phyloP scores from a whole-genome alignment of 2,113 vertebrate species.

The Neotoma lepida region DNA sequence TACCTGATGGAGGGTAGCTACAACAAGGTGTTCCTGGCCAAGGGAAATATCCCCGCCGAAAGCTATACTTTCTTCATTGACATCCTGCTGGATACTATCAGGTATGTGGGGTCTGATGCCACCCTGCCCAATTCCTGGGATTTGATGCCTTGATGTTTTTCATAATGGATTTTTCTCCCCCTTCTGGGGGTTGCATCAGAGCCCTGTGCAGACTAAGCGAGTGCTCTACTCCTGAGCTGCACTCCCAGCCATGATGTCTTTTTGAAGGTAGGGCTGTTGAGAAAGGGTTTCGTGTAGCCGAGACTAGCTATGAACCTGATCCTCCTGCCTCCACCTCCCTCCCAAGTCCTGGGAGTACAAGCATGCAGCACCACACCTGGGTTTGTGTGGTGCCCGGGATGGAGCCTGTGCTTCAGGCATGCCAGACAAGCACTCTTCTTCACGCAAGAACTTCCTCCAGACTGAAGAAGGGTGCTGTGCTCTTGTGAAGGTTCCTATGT shows the following conservation, averaged over 20 bases:
- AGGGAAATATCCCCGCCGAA: slow-evolving; percentile 96
- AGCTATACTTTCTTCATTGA: slow-evolving; percentile 98
- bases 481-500: background rate
- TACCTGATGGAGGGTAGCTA: slow-evolving; percentile 98
- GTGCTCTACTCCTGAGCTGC: background rate
- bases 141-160: background rate
- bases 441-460: background rate
- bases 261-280: background rate
- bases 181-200: background rate
- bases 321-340: background rate
- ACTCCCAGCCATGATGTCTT: background rate
- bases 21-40: slow-evolving; percentile 98
- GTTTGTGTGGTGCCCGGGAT: background rate
- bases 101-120: slow-evolving; percentile 82
- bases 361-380: no score
- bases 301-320: background rate
- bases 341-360: background rate
- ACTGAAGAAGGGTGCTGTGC: background rate
- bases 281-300: background rate
- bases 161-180: no score
- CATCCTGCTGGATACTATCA: slow-evolving; percentile 95
- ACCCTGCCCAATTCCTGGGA: background rate
- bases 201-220: background rate
- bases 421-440: background rate
- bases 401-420: background rate